These are phyloP conservation scores for Trachurus trachurus DNA, from an alignment of 2,797 vertebrate genomes.

Conservation along the genomic window DNA sequence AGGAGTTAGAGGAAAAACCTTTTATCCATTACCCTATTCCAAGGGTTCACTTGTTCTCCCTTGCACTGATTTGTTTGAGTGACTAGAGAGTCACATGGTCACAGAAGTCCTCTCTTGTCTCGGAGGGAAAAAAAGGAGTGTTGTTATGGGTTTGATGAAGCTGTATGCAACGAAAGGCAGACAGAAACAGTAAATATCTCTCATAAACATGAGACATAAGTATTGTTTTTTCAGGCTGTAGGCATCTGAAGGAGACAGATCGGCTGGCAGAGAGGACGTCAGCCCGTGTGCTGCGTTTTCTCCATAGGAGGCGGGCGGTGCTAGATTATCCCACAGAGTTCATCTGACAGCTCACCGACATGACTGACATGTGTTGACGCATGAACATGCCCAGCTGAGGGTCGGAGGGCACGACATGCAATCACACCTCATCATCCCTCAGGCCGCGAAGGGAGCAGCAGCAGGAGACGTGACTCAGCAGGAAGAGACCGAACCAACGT, in stretches of 20 bases:
- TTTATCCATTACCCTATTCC: slow-evolving; percentile 54
- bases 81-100: neutral
- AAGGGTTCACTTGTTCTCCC: slow-evolving; percentile 48
- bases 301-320: slow-evolving; percentile 58
- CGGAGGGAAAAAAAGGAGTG: neutral
- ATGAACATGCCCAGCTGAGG: slow-evolving; percentile 42
- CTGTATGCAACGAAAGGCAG: neutral
- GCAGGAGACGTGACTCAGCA: neutral
- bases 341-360: slow-evolving; percentile 64
- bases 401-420: slow-evolving; percentile 5
- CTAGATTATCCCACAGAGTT: slow-evolving; percentile 67
- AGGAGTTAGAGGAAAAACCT: slow-evolving; percentile 44
- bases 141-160: neutral
- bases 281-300: slow-evolving; percentile 57
- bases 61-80: slow-evolving; percentile 26
- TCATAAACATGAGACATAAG: neutral
- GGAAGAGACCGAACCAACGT: neutral
- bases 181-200: neutral
- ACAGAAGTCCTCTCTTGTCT: slow-evolving; percentile 3
- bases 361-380: slow-evolving; percentile 59
- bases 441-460: neutral
- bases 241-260: slow-evolving; percentile 46
- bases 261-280: slow-evolving; percentile 48
- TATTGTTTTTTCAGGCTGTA: slow-evolving; percentile 21
- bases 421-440: slow-evolving; percentile 1